Evolutionary conservation across 2,113 vertebrate genomes (phyloP), one percentile per base, ranked within the genome.

Genomic region (Amblyopsis rosae): DNA sequence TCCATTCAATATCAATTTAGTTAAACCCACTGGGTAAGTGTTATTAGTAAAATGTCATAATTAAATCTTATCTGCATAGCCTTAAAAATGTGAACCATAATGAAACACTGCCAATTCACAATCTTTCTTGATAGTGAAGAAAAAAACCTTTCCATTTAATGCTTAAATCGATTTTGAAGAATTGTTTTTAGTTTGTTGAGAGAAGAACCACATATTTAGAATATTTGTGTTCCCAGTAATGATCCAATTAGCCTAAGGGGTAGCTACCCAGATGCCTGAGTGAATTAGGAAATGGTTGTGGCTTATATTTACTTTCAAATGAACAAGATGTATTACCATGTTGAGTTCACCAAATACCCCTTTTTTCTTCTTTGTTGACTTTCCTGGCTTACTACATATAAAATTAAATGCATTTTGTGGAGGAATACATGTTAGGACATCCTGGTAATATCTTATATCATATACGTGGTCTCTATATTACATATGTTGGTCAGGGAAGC

Each of bases 281-380:
- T 77, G 82, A 86, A 72, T 75, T 60, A 17, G 82, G 82, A 86
- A 88, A 87, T 77, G 67, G 63, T 75, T 86, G 75, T 74, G 73
- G 74, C 53, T 72, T 87, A 59, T 59, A n/a, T 59, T 33, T 33
- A 61, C 75, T 77, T 82, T 48, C 71, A 64, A 69, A 56, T 60
- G 54, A 49, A 70, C 63, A 76, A 77, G 69, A 62, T 72, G 75
- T 41, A 41, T 41, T 41, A 41, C 35, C 35, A 41, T 41, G 35
- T 35, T 35, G 35, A 3, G 6, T 41, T 2, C 35, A 41, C 26
- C 35, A 41, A 41, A 41, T 41, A 41, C 26, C 2, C 35, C 4
- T 41, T 41, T 41, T 41, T 41, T 41, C 35, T 10, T 51, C 13
- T 51, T 51, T 51, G 11, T 51, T 51, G 13, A 51, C 49, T 51